Conservation (phyloP, 2,888 invertebrate species). For the Mythimna vitellina region DNA sequence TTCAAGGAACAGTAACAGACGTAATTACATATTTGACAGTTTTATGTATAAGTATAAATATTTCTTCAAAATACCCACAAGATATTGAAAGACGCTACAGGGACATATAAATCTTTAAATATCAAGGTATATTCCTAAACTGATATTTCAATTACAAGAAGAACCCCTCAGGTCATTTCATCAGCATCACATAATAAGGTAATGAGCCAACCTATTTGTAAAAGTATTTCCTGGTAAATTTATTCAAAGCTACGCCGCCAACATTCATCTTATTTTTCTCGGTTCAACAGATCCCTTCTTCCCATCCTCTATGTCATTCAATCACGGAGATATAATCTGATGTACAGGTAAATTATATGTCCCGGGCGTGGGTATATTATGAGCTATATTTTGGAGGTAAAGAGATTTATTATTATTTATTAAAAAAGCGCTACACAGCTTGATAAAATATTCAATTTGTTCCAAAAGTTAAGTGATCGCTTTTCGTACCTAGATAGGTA, state of each 20-base stretch:
- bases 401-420: neutral
- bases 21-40: neutral
- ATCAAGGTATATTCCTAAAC: neutral
- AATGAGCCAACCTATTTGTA: conserved; percentile 59
- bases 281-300: conserved; percentile 41
- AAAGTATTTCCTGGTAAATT: conserved; percentile 57
- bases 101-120: neutral
- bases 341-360: conserved; percentile 34
- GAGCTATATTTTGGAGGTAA: neutral
- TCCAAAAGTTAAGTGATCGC: neutral
- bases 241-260: conserved; percentile 53
- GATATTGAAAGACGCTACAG: neutral
- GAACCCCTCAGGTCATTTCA: conserved; percentile 37
- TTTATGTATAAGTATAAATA: neutral
- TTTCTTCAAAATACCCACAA: neutral
- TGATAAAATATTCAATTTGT: neutral
- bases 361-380: neutral
- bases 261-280: conserved; percentile 62
- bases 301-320: conserved; percentile 35
- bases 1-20: neutral
- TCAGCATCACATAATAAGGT: conserved; percentile 54
- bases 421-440: neutral
- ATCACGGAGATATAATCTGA: conserved; percentile 55
- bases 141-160: conserved; percentile 37
- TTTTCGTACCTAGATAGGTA: too few relatives aligned